Conservation (phyloP, 2,888 invertebrate genomes). For the Operophtera brumata region DNA sequence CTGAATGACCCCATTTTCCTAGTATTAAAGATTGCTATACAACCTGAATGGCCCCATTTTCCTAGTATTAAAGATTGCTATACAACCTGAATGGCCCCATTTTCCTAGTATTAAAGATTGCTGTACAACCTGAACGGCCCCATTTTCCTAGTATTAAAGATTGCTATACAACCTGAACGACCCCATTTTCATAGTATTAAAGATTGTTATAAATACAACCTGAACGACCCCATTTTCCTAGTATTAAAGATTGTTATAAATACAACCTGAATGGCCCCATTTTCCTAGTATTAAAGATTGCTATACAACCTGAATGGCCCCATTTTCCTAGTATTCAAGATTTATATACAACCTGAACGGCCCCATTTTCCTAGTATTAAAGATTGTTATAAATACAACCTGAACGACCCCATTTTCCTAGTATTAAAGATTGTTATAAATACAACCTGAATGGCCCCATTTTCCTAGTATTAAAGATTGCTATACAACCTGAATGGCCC, state of each 20-base stretch:
- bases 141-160: slow-evolving; percentile 17
- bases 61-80: slow-evolving; percentile 9
- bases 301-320: slow-evolving; percentile 13
- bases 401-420: slow-evolving; percentile 17
- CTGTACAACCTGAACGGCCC: slow-evolving; percentile 13
- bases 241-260: slow-evolving; percentile 9
- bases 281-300: slow-evolving; percentile 14
- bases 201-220: slow-evolving; percentile 13
- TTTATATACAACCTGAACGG: slow-evolving; percentile 10
- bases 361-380: slow-evolving; percentile 15
- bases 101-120: slow-evolving; percentile 14
- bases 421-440: slow-evolving; percentile 9
- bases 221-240: slow-evolving; percentile 17
- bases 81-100: slow-evolving; percentile 16
- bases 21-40: slow-evolving; percentile 9
- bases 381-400: slow-evolving; percentile 13
- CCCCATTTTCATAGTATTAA: slow-evolving; percentile 15
- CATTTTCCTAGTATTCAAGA: slow-evolving; percentile 17
- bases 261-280: slow-evolving; percentile 17
- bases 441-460: slow-evolving; percentile 17
- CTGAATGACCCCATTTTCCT: slow-evolving; percentile 17
- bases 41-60: slow-evolving; percentile 17
- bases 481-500: slow-evolving; percentile 13
- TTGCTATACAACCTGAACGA: slow-evolving; percentile 10
- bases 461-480: slow-evolving; percentile 14